These are phyloP conservation scores for Carterocephalus palaemon DNA, from an alignment of 2,888 invertebrate species.

Conservation along the genomic window DNA sequence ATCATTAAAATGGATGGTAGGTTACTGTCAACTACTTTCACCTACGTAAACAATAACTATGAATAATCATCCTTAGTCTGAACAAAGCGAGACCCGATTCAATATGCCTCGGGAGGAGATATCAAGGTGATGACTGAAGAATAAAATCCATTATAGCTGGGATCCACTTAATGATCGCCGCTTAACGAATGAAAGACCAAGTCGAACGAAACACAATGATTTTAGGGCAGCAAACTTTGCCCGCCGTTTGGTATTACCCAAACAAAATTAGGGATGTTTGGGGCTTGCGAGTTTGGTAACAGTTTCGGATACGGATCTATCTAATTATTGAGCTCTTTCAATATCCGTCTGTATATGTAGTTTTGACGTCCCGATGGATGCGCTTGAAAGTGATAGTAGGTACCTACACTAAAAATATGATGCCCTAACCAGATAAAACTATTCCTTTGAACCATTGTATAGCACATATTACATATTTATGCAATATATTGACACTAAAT, in stretches of 20 bases:
- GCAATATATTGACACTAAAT: no score
- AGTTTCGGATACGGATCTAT: no score
- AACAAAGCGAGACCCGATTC: conserved; percentile 9
- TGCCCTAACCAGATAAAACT: no score
- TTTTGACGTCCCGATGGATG: no score
- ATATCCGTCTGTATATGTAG: no score
- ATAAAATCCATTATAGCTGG: conserved; percentile 6
- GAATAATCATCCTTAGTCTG: conserved; percentile 29
- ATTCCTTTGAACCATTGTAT: no score
- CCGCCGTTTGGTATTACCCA: no score
- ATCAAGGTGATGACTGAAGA: conserved; percentile 12
- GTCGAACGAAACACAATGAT: neutral
- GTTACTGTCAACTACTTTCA: conserved; percentile 40
- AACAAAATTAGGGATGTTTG: conserved; percentile 8
- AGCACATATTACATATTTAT: no score
- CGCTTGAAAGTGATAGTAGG: no score
- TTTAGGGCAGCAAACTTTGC: neutral
- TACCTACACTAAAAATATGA: no score
- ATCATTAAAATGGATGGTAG: conserved; percentile 40
- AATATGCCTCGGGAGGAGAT: conserved; percentile 11
- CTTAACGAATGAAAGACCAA: neutral
- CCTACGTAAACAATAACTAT: conserved; percentile 32
- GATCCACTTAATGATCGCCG: conserved; percentile 6
- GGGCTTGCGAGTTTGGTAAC: no score
- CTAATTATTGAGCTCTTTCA: no score